phyloP scores from a whole-genome alignment of 2,113 vertebrate genomes.

The Plestiodon gilberti region DNA sequence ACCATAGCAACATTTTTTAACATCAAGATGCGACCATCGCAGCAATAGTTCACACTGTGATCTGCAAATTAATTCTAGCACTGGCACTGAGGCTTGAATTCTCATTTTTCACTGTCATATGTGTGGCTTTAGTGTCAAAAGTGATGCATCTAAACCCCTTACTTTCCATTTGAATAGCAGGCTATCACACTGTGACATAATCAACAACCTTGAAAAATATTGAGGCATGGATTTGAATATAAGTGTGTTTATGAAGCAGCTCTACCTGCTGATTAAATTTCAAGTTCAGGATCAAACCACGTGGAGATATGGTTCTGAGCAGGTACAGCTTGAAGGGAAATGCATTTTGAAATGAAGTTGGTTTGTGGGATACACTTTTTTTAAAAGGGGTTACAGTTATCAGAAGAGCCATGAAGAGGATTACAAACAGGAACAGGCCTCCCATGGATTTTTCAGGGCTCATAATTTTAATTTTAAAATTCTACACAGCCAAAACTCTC shows the following conservation, averaged over 20 bases:
- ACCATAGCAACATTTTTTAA: constrained; percentile 27
- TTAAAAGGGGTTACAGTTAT: not conserved
- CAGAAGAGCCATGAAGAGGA: not conserved
- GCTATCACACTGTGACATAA: constrained; percentile 49
- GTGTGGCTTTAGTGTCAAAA: constrained; percentile 59
- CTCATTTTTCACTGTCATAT: constrained; percentile 65
- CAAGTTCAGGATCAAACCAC: constrained; percentile 34
- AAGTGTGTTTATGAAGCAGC: constrained; percentile 34
- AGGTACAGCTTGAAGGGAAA: not conserved
- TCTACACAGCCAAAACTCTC: not conserved
- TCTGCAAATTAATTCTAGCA: constrained; percentile 64
- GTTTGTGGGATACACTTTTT: not conserved
- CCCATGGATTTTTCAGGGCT: not conserved
- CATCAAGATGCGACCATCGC: constrained; percentile 19
- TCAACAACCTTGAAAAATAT: constrained; percentile 48
- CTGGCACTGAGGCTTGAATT: not conserved
- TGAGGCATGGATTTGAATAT: constrained; percentile 17
- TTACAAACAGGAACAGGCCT: not conserved
- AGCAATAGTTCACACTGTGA: constrained; percentile 41
- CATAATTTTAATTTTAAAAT: not conserved
- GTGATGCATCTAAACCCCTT: constrained; percentile 27
- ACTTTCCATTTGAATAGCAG: constrained; percentile 29
- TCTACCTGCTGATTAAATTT: constrained; percentile 39
- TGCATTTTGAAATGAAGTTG: not conserved
- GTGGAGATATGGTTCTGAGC: not conserved